phyloP scores from a whole-genome alignment of 1,140 invertebrate species.

The Heliconius hewitsoni region DNA sequence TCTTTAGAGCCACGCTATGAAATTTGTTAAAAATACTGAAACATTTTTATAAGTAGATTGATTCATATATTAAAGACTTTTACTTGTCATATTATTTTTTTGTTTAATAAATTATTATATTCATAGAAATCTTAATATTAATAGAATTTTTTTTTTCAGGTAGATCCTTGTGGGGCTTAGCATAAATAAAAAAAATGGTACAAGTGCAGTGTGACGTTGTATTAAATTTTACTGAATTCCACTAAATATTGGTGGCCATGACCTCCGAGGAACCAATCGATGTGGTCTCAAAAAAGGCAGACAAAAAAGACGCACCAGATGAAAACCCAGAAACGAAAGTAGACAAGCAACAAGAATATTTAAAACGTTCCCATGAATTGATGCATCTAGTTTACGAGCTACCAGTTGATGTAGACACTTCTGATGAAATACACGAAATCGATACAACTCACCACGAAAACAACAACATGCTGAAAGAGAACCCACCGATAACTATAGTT shows the following conservation, averaged over 20 bases:
- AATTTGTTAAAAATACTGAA: not conserved
- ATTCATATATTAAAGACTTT: not conserved
- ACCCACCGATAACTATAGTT: constrained; percentile 73
- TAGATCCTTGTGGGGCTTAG: constrained; percentile 4
- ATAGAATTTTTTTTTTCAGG: constrained; percentile 29
- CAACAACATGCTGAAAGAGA: constrained; percentile 74
- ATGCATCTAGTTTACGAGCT: constrained; percentile 78
- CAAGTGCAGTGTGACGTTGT: constrained; percentile 34
- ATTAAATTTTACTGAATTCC: constrained; percentile 27
- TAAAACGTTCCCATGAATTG: constrained; percentile 72
- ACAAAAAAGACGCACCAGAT: constrained; percentile 55
- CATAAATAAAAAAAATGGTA: constrained; percentile 49
- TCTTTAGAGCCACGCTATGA: not conserved
- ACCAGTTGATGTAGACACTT: constrained; percentile 61
- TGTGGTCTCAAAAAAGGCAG: constrained; percentile 62
- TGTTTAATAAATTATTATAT: too few species aligned
- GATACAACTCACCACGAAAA: constrained; percentile 51
- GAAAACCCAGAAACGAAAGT: constrained; percentile 52
- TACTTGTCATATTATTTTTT: not conserved
- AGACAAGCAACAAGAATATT: constrained; percentile 53
- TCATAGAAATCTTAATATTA: too few species aligned
- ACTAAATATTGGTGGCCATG: constrained; percentile 58
- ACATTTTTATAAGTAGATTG: not conserved
- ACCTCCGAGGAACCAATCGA: constrained; percentile 74
- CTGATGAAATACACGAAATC: not conserved